phyloP scores from a whole-genome alignment of 1,140 invertebrate species.

The Littorina saxatilis region DNA sequence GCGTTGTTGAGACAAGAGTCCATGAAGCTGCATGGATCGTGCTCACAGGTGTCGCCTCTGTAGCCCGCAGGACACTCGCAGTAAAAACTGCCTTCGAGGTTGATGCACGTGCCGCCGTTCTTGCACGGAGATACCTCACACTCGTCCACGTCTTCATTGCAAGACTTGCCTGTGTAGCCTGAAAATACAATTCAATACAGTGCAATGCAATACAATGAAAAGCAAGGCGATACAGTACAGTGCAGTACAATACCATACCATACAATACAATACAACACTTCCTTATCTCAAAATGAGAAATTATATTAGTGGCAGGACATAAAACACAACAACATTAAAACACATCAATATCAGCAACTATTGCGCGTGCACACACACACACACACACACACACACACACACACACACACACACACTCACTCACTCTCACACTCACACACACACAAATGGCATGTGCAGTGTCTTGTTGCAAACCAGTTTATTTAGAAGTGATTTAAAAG shows the following conservation, averaged over 20 bases:
- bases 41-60: constrained; percentile 75
- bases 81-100: constrained; percentile 41
- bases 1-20: constrained; percentile 83
- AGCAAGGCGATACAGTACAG: too few relatives aligned
- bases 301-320: background rate
- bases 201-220: too few relatives aligned
- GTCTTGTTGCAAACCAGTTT: too few relatives aligned
- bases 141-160: constrained; percentile 57
- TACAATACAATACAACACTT: too few relatives aligned
- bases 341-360: background rate
- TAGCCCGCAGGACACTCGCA: constrained; percentile 53
- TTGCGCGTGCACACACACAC: background rate
- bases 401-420: background rate
- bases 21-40: constrained; percentile 84
- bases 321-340: background rate
- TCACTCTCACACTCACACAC: too few relatives aligned
- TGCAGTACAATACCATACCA: too few relatives aligned
- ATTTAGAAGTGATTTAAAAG: too few relatives aligned
- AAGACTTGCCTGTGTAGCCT: constrained; percentile 69
- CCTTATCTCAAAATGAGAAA: background rate
- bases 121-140: constrained; percentile 61
- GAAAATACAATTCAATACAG: background rate
- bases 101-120: constrained; percentile 64
- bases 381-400: background rate
- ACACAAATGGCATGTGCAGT: too few relatives aligned